phyloP scores from a whole-genome alignment of 2,113 vertebrate species.

The Anas platyrhynchos region DNA sequence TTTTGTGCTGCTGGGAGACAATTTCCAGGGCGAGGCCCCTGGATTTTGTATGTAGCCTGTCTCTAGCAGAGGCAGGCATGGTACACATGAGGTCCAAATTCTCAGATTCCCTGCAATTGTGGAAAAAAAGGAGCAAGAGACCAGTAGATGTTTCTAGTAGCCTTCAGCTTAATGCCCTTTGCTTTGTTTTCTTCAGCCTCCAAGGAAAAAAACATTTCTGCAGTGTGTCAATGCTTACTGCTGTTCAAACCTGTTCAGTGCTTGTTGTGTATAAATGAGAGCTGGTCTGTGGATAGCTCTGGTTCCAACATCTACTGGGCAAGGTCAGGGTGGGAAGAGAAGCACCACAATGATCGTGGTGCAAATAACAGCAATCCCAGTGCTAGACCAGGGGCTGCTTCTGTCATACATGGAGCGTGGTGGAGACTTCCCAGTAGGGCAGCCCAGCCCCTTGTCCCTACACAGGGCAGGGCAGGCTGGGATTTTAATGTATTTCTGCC shows the following conservation, averaged over 20 bases:
- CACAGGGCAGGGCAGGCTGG: fast-evolving
- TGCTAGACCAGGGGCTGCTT: not conserved
- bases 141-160: not conserved
- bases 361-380: not conserved
- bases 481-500: not conserved
- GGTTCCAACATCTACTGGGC: not conserved
- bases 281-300: not conserved
- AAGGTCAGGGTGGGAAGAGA: not conserved
- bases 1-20: constrained; percentile 48
- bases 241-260: not conserved
- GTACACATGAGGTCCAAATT: not conserved
- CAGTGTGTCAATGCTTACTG: not conserved
- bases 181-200: not conserved
- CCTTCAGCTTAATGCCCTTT: not conserved
- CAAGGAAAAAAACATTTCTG: not conserved
- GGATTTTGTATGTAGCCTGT: not conserved
- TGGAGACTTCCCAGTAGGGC: not conserved
- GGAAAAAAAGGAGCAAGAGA: not conserved
- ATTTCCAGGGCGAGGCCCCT: not conserved
- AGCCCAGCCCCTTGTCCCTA: not conserved
- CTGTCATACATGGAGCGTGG: not conserved
- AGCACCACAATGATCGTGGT: not conserved
- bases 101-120: not conserved
- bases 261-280: not conserved
- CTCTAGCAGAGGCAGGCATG: not conserved